Base-by-base conservation (phyloP, 2,797 vertebrate genomes). In the Hemibagrus guttatus region DNA sequence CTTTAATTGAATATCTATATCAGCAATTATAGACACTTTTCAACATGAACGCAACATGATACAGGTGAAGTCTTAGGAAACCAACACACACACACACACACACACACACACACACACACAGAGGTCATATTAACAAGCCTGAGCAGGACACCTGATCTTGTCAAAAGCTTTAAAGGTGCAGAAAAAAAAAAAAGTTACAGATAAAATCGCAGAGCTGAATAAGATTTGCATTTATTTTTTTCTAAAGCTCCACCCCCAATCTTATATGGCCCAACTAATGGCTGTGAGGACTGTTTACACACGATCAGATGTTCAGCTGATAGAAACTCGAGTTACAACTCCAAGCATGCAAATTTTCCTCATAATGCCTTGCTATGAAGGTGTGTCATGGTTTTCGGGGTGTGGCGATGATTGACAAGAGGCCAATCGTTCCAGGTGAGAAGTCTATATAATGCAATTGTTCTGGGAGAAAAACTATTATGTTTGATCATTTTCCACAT, bases 1-100 rank as follows among this genome's bases (percentile, higher is more conserved):
- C 78, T 63, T 63, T 91, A 90, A 86, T 90, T 89, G 93, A 94
- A 94, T 93, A 94, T 94, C 93, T 92, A 91, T 92, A 93, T 61
- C 58, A 91, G 90, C 92, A 94, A 94, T 93, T 94, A 94, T 61
- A 75, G 89, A 90, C 91, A 91, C 58, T 89, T 94, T 92, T 80
- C 93, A 89, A 93, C 91, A 93, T 87, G 23, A 86, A 88, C 78
- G n/a, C n/a, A n/a, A 83, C 75, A 81, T 23, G 88, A 90, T 88
- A 90, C 89, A 72, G 83, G 87, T 93, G 92, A 94, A 93, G 84
- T 91, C 64, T 83, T 46, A 54, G 79, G 31, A 92, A 80, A 80
- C 12, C 35, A 39, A 79, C 52, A 76, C 75, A 46, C 26, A 84
- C 83, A n/a, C 28, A 69, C 19, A 28, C 26, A 86, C 85, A 35